phyloP scores from a whole-genome alignment of 2,888 invertebrate genomes.

The Apotomis turbidana region DNA sequence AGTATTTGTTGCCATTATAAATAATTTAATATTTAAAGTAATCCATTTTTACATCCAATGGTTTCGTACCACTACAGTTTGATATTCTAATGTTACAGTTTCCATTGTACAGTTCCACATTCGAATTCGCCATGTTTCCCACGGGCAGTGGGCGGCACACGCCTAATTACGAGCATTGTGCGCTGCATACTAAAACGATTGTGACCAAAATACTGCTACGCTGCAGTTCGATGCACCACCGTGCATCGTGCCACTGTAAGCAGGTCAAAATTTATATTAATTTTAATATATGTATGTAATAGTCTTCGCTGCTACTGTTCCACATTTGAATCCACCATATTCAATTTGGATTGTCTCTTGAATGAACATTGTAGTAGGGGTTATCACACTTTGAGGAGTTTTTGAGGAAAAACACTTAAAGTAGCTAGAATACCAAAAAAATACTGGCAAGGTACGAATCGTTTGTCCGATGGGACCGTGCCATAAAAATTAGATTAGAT shows the following conservation, averaged over 20 bases:
- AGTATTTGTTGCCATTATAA: neutral
- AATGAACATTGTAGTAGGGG: too few relatives aligned
- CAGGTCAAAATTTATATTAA: neutral
- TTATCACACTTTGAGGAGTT: too few relatives aligned
- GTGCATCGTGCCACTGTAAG: conserved; percentile 13
- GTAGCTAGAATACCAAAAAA: too few relatives aligned
- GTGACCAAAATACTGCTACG: conserved; percentile 46
- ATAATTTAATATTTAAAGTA: too few relatives aligned
- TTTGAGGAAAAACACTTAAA: too few relatives aligned
- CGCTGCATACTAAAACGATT: conserved; percentile 42
- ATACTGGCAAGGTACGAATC: too few relatives aligned
- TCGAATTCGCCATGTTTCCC: conserved; percentile 35
- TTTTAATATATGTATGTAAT: neutral
- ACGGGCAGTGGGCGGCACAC: conserved; percentile 39
- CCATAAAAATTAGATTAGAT: neutral
- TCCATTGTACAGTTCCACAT: conserved; percentile 11
- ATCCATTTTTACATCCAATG: too few relatives aligned
- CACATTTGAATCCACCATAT: conserved; percentile 34
- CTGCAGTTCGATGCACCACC: conserved; percentile 13
- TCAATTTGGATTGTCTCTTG: neutral
- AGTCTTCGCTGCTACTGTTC: conserved; percentile 7
- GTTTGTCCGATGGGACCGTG: too few relatives aligned
- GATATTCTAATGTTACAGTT: conserved; percentile 2
- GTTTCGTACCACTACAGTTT: neutral
- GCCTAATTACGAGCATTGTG: conserved; percentile 50